phyloP scores from a whole-genome alignment of 2,113 vertebrate species.

The Scomber colias region DNA sequence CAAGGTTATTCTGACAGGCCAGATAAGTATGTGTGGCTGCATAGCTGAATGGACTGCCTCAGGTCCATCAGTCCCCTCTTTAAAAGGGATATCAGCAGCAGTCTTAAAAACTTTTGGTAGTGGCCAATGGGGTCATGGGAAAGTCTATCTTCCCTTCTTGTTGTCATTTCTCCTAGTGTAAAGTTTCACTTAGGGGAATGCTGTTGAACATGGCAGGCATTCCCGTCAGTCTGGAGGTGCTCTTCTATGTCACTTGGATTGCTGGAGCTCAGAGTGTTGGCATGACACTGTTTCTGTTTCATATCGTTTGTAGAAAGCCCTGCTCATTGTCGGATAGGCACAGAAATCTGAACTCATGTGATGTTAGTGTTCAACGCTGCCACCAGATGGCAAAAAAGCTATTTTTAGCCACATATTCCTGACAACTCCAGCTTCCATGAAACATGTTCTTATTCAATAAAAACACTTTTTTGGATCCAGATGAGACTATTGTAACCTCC shows the following conservation, averaged over 20 bases:
- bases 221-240: conserved; percentile 71
- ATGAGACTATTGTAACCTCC: conserved; percentile 18
- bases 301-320: conserved; percentile 26
- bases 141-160: conserved; percentile 74
- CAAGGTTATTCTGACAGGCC: neutral
- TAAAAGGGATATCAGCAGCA: conserved; percentile 44
- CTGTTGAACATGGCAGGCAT: conserved; percentile 74
- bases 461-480: neutral
- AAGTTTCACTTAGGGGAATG: conserved; percentile 82
- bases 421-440: neutral
- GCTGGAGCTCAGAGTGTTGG: conserved; percentile 39
- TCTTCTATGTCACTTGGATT: conserved; percentile 38
- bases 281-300: conserved; percentile 42
- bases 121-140: conserved; percentile 82
- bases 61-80: conserved; percentile 13
- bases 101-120: conserved; percentile 43
- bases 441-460: neutral
- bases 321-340: conserved; percentile 23
- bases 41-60: conserved; percentile 18
- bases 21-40: conserved; percentile 70
- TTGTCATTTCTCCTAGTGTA: conserved; percentile 78
- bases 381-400: conserved; percentile 45
- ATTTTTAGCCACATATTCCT: neutral
- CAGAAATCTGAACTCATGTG: conserved; percentile 22
- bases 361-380: conserved; percentile 16